Evolutionary conservation across 2,888 invertebrate genomes (phyloP).

Genomic region (Volucella inanis): DNA sequence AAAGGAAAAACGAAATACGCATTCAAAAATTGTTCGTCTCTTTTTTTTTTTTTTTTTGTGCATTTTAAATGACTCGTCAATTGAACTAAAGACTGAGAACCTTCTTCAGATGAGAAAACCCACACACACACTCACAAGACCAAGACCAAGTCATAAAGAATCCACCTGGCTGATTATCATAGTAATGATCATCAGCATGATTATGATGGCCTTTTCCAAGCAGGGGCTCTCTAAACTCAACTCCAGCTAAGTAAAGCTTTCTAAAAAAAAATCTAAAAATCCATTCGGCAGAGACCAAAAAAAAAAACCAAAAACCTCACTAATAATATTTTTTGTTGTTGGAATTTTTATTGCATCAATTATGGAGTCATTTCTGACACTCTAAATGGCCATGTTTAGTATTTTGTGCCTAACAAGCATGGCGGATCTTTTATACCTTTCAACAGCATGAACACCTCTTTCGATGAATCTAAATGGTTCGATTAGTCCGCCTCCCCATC

Average conservation of each 20-base stretch:
- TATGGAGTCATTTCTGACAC: constrained; percentile 69
- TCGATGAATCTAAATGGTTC: constrained; percentile 71
- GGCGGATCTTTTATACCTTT: constrained; percentile 38
- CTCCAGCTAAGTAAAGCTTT: constrained; percentile 42
- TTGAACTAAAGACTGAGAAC: constrained; percentile 38
- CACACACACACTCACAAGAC: constrained; percentile 16
- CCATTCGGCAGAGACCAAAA: not conserved
- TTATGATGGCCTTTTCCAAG: constrained; percentile 45
- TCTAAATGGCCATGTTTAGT: constrained; percentile 62
- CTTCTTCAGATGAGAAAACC: constrained; percentile 31
- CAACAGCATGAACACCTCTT: constrained; percentile 59
- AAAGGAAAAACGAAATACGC: constrained; percentile 31
- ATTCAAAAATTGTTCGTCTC: constrained; percentile 21
- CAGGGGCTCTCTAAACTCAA: constrained; percentile 30
- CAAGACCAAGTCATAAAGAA: not conserved
- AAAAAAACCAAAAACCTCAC: not conserved
- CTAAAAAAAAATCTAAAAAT: constrained; percentile 31
- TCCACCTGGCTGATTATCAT: constrained; percentile 60
- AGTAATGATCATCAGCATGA: constrained; percentile 61
- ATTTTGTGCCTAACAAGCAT: constrained; percentile 44
- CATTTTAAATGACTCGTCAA: constrained; percentile 58
- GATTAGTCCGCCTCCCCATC: constrained; percentile 33
- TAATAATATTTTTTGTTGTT: constrained; percentile 50
- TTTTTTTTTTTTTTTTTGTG: not conserved
- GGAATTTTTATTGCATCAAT: constrained; percentile 71